These are phyloP conservation scores for Temnothorax rugatulus DNA, from an alignment of 2,888 invertebrate genomes.

Conservation along the genomic window DNA sequence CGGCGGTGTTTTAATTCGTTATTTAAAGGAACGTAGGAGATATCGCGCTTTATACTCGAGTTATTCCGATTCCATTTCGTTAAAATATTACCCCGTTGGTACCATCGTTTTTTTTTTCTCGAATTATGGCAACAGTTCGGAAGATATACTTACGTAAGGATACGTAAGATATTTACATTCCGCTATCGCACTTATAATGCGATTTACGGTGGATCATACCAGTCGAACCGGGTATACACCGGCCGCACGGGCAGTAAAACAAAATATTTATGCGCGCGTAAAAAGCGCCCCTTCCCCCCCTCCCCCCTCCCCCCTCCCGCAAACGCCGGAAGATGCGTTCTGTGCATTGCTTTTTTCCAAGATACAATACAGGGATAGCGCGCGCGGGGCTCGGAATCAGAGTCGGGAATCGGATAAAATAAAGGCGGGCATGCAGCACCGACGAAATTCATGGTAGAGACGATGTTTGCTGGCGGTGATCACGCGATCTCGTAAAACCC, in stretches of 20 bases:
- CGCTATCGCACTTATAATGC: conserved; percentile 36
- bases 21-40: not conserved
- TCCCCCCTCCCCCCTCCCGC: not conserved
- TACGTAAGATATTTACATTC: conserved; percentile 17
- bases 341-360: conserved; percentile 13
- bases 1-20: not conserved
- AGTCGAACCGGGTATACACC: conserved; percentile 10
- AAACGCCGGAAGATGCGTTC: conserved; percentile 44
- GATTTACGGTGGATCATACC: conserved; percentile 41
- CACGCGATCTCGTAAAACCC: conserved; percentile 83
- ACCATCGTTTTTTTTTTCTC: not conserved
- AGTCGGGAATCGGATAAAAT: conserved; percentile 66
- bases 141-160: not conserved
- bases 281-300: not conserved
- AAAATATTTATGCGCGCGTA: conserved; percentile 55
- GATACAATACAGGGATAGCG: conserved; percentile 42
- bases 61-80: not conserved
- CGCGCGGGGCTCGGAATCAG: conserved; percentile 61
- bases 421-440: conserved; percentile 69
- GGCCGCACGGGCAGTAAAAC: conserved; percentile 23
- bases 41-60: not conserved
- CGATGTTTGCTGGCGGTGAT: conserved; percentile 78
- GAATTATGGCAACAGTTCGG: conserved; percentile 31
- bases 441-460: conserved; percentile 80
- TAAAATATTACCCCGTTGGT: not conserved